A percentile compares a stretch with the other conserved stretches of the same genome.
Conservation (phyloP, 2,888 invertebrate species). For the Junonia oenone region DNA sequence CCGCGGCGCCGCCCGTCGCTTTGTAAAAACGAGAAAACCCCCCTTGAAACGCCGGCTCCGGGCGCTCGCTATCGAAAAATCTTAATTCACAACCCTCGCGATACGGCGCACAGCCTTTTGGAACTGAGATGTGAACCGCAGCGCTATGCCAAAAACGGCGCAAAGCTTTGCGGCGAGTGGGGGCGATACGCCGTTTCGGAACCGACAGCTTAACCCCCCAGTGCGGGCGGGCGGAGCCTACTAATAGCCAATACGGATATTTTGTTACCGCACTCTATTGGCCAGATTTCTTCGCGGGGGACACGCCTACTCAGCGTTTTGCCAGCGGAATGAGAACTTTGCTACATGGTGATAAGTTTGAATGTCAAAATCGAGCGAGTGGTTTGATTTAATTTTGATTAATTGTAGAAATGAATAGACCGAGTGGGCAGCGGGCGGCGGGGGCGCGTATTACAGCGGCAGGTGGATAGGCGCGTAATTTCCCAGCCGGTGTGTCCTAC, state of each 20-base stretch:
- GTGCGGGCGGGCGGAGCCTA: conserved; percentile 64
- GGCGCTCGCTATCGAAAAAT: conserved; percentile 42
- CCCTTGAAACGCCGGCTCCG: conserved; percentile 38
- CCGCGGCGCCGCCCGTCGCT: conserved; percentile 53
- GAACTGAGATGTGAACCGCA: conserved; percentile 28
- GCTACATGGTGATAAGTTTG: conserved; percentile 37
- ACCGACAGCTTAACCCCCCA: conserved; percentile 34
- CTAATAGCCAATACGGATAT: conserved; percentile 81
- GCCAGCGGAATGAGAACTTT: conserved; percentile 46
- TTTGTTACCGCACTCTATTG: conserved; percentile 81
- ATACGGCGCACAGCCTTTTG: conserved; percentile 41
- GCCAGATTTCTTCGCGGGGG: conserved; percentile 77
- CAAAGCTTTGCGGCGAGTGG: conserved; percentile 28
- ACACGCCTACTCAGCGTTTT: conserved; percentile 57
- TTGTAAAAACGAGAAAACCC: conserved; percentile 48
- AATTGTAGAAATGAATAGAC: conserved; percentile 75
- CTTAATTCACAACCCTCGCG: conserved; percentile 48
- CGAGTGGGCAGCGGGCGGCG: conserved; percentile 30
- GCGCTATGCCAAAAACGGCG: conserved; percentile 34
- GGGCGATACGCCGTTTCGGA: conserved; percentile 38
- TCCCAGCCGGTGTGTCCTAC: conserved; percentile 34
- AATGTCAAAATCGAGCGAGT: conserved; percentile 38
- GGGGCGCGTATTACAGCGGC: conserved; percentile 31
- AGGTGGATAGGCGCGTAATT: conserved; percentile 40
- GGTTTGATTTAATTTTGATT: conserved; percentile 76